These are phyloP conservation scores for Phragmatobia fuliginosa DNA, from an alignment of 2,888 invertebrate genomes.

Conservation along the genomic window DNA sequence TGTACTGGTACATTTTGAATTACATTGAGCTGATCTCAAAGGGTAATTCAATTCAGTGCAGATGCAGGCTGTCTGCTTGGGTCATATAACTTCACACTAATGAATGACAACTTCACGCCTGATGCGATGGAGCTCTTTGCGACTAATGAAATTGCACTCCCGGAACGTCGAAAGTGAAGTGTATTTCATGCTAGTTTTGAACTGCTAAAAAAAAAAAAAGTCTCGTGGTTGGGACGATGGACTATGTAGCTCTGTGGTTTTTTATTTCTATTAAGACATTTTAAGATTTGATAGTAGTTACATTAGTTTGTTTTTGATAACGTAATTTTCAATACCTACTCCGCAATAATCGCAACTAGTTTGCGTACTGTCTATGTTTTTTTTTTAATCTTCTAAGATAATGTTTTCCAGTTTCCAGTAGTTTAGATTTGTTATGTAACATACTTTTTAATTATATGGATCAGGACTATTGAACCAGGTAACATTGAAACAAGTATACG, in stretches of 20 bases:
- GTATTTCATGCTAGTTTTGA: constrained; percentile 51
- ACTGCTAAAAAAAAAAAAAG: constrained; percentile 26
- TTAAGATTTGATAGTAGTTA: no score
- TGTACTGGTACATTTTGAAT: constrained; percentile 31
- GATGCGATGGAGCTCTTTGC: constrained; percentile 64
- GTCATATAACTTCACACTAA: constrained; percentile 70
- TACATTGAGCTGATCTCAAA: constrained; percentile 55
- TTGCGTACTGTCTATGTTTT: neutral
- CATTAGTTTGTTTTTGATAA: no score
- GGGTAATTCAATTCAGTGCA: constrained; percentile 56
- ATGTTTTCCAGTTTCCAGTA: no score
- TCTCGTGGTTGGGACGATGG: neutral
- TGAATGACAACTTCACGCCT: constrained; percentile 71
- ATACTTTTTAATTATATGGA: no score
- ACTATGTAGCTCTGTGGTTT: neutral
- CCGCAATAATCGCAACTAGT: no score
- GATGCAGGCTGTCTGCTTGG: constrained; percentile 48
- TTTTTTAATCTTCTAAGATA: no score
- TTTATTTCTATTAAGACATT: neutral
- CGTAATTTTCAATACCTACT: no score
- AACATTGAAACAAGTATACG: neutral
- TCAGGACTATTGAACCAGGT: no score
- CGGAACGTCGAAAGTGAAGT: constrained; percentile 55
- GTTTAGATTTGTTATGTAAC: no score
- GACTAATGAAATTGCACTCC: constrained; percentile 75